phyloP scores from a whole-genome alignment of 1,140 invertebrate genomes.

The Brachionus asplanchnoidis region DNA sequence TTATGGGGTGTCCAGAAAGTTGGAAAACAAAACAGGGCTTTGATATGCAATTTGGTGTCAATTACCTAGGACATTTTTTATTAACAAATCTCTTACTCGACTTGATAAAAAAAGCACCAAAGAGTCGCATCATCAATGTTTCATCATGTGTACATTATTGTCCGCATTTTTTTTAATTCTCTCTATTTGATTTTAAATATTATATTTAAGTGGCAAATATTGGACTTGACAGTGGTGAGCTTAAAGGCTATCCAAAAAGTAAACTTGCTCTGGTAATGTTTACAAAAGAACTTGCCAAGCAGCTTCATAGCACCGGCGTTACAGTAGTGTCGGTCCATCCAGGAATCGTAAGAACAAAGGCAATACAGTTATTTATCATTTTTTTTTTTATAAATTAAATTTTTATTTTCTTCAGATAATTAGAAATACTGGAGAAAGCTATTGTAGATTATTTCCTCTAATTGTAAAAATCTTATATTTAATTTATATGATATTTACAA shows the following conservation, averaged over 20 bases:
- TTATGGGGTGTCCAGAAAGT: constrained; percentile 61
- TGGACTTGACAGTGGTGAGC: constrained; percentile 43
- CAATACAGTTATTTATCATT: constrained; percentile 47
- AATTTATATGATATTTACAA: neutral
- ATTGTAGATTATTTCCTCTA: neutral
- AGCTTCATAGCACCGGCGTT: neutral
- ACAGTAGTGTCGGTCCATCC: neutral
- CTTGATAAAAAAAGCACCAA: constrained; percentile 59
- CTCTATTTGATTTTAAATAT: neutral
- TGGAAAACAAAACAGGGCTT: constrained; percentile 55
- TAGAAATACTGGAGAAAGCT: constrained; percentile 46
- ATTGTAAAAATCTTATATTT: neutral
- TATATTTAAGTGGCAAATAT: neutral
- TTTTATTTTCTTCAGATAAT: constrained; percentile 46
- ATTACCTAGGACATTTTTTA: constrained; percentile 58
- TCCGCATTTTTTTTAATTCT: neutral
- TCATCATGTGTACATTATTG: constrained; percentile 71
- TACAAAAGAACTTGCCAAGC: constrained; percentile 61
- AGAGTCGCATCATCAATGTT: constrained; percentile 76
- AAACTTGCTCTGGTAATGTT: constrained; percentile 73
- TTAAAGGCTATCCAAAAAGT: constrained; percentile 63
- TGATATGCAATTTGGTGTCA: constrained; percentile 59
- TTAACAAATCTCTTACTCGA: constrained; percentile 78
- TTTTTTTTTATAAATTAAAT: constrained; percentile 45
- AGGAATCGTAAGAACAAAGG: neutral